These are phyloP conservation scores for Nannoperca australis DNA, from an alignment of 2,797 vertebrate genomes.

Conservation along the genomic window DNA sequence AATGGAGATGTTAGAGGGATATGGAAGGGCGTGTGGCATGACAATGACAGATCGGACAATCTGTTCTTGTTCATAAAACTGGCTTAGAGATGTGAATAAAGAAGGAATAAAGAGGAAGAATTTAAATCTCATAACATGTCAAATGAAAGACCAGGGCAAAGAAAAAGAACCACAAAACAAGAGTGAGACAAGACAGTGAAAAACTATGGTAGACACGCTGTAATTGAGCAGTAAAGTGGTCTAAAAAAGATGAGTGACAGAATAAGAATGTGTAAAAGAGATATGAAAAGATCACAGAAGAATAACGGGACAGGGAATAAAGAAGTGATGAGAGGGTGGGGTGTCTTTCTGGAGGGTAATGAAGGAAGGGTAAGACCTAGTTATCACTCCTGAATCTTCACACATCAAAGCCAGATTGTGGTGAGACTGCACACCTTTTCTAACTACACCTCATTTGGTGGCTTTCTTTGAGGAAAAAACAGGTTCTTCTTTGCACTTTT, in stretches of 20 bases:
- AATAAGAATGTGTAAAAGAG: constrained; percentile 55
- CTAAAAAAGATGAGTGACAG: constrained; percentile 48
- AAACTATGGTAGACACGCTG: constrained; percentile 21
- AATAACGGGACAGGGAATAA: constrained; percentile 42
- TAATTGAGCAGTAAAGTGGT: constrained; percentile 47
- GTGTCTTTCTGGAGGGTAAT: constrained; percentile 63
- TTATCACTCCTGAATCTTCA: constrained; percentile 70
- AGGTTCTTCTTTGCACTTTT: constrained; percentile 47
- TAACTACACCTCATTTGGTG: constrained; percentile 62
- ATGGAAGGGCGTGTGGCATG: constrained; percentile 40
- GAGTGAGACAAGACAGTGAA: constrained; percentile 5
- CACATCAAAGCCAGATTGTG: constrained; percentile 71
- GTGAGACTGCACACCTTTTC: constrained; percentile 37
- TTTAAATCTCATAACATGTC: constrained; percentile 33
- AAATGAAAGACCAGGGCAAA: constrained; percentile 31
- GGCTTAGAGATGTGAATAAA: constrained; percentile 33
- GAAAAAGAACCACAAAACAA: background rate
- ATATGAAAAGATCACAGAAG: constrained; percentile 57
- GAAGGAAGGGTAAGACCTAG: constrained; percentile 67
- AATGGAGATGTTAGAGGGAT: constrained; percentile 48
- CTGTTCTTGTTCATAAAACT: constrained; percentile 40
- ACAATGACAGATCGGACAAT: constrained; percentile 50
- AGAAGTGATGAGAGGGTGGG: constrained; percentile 55
- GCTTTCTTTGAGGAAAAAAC: constrained; percentile 55
- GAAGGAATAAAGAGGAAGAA: constrained; percentile 20